Evolutionary conservation across 2,113 vertebrate species (phyloP).

Genomic region (Falco punctatus): DNA sequence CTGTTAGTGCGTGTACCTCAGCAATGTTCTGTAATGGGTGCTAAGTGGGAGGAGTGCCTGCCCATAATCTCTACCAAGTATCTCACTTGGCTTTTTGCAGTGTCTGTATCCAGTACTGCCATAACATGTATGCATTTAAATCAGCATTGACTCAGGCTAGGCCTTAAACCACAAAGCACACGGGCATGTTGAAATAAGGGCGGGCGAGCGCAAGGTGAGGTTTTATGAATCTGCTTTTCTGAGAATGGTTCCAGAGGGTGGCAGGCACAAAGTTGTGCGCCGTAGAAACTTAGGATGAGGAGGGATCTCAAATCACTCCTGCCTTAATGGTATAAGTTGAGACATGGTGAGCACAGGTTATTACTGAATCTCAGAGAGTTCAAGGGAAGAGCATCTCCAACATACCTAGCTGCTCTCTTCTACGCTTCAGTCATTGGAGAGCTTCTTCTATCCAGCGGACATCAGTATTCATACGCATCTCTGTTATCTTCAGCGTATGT

Average conservation of each 20-base stretch:
- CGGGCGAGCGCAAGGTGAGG: background rate
- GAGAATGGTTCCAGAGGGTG: background rate
- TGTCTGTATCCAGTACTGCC: conserved; percentile 5
- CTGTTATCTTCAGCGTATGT: background rate
- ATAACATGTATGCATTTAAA: background rate
- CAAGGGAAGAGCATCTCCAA: background rate
- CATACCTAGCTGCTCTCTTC: background rate
- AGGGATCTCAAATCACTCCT: background rate
- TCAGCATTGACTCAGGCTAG: background rate
- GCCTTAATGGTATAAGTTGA: fast-evolving
- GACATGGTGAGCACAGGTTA: background rate
- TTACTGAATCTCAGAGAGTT: background rate
- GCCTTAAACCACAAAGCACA: background rate
- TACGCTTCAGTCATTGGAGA: background rate
- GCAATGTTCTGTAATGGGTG: background rate
- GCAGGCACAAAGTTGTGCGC: background rate
- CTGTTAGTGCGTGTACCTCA: background rate
- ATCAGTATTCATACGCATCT: background rate
- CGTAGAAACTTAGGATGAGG: background rate
- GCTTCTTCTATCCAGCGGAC: background rate
- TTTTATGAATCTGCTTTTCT: background rate
- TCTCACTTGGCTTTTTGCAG: background rate
- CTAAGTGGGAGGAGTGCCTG: background rate
- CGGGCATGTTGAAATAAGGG: conserved; percentile 7
- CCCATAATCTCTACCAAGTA: background rate